phyloP scores from a whole-genome alignment of 1,140 invertebrate species.

The Drosophila ohnishii region DNA sequence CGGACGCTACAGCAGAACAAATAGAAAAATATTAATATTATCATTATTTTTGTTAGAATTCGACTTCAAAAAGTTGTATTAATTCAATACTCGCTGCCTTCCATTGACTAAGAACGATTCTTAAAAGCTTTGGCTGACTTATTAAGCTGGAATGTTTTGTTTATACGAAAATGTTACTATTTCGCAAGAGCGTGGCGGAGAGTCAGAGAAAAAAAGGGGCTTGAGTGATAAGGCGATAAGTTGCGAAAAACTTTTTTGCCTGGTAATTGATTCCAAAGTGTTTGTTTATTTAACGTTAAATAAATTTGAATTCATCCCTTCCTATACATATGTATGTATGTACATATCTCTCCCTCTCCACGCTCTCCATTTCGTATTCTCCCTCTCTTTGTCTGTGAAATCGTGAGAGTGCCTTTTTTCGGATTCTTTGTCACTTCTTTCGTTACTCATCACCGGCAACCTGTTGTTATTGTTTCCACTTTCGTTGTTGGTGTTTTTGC shows the following conservation, averaged over 20 bases:
- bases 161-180: conserved; percentile 3
- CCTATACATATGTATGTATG: no score
- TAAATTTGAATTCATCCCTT: neutral
- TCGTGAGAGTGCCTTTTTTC: conserved; percentile 5
- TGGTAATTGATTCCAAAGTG: conserved; percentile 16
- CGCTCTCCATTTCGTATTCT: neutral
- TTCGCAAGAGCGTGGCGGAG: neutral
- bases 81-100: neutral
- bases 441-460: conserved; percentile 29
- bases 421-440: conserved; percentile 25
- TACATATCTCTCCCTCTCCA: neutral
- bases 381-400: neutral
- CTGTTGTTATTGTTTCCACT: conserved; percentile 12
- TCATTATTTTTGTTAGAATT: neutral
- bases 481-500: conserved; percentile 11
- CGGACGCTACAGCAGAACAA: neutral
- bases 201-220: neutral
- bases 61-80: neutral
- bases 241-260: conserved; percentile 10
- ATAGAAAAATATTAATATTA: no score
- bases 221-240: conserved; percentile 29
- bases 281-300: conserved; percentile 13
- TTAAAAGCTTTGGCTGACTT: neutral
- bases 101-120: neutral
- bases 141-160: conserved; percentile 3